Conservation (phyloP, 53 echinoderm and acorn worm species). For the Holothuria leucospilota region DNA sequence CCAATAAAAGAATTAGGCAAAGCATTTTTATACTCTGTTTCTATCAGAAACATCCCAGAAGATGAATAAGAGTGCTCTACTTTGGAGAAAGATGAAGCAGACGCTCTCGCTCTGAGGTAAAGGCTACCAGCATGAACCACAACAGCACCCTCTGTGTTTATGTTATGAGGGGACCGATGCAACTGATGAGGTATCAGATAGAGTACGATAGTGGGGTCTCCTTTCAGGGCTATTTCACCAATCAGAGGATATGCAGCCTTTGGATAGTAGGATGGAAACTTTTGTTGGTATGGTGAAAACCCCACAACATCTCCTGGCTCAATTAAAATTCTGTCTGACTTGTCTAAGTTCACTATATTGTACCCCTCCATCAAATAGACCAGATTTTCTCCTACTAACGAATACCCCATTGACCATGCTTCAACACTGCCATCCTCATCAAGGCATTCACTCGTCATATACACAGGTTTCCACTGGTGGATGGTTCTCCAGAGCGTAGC, state of each 20-base stretch:
- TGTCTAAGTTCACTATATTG: slow-evolving; percentile 65
- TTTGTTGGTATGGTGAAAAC: slow-evolving; percentile 67
- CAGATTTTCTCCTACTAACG: slow-evolving; percentile 58
- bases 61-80: slow-evolving; percentile 62
- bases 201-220: neutral
- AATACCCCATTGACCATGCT: slow-evolving; percentile 50
- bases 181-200: neutral
- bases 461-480: slow-evolving; percentile 46
- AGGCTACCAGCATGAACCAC: slow-evolving; percentile 45
- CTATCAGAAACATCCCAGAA: slow-evolving; percentile 76
- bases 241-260: slow-evolving; percentile 79
- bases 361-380: slow-evolving; percentile 75
- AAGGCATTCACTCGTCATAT: slow-evolving; percentile 17
- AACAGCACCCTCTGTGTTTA: neutral
- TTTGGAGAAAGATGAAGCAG: slow-evolving; percentile 57
- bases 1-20: slow-evolving; percentile 55
- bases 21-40: slow-evolving; percentile 63
- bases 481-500: slow-evolving; percentile 7
- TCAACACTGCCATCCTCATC: neutral
- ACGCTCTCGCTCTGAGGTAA: slow-evolving; percentile 70
- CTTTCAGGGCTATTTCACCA: slow-evolving; percentile 70
- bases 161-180: slow-evolving; percentile 8
- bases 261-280: slow-evolving; percentile 73
- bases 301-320: slow-evolving; percentile 73
- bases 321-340: slow-evolving; percentile 55